These are phyloP conservation scores for rat (Rattus norvegicus) DNA, from an alignment of 2,113 vertebrate genomes.

Conservation along the genomic window GRCr8 NC_086033.1:11267001-11267500, in stretches of 20 bases:
- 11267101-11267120: constrained; percentile 56
- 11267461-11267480: constrained; percentile 38
- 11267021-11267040: constrained; percentile 78
- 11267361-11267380: constrained; percentile 44
- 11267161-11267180: background rate
- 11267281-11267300: constrained; percentile 13
- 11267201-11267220: background rate
- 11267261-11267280: constrained; percentile 1
- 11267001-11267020: constrained; percentile 82
- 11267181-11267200: background rate
- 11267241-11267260: background rate
- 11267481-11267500: background rate
- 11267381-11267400: background rate
- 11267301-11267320: background rate
- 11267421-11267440: background rate
- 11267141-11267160: constrained; percentile 8
- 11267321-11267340: constrained; percentile 33
- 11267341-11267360: background rate
- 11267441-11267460: background rate
- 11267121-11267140: constrained; percentile 39
- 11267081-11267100: constrained; percentile 8
- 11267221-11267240: constrained; percentile 9
- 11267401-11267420: background rate
- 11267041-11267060: constrained; percentile 48
- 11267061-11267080: constrained; percentile 60